Base-by-base conservation (phyloP, 2,113 vertebrate species). In the Stegastes partitus region DNA sequence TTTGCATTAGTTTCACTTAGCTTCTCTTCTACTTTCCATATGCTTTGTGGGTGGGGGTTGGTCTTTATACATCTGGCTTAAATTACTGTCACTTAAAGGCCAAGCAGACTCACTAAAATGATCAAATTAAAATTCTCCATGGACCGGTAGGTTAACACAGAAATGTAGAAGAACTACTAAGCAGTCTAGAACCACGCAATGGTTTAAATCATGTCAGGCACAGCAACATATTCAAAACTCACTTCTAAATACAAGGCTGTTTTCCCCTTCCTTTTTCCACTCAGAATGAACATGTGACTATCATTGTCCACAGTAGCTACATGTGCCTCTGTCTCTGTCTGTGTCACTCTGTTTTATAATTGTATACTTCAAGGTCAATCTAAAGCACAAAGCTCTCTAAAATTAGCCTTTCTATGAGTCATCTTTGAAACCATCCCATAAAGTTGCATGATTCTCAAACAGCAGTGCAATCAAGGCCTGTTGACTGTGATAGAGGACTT, bases 391-490 rank as follows among this genome's bases (percentile, higher is more conserved):
- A 87, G 83, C 82, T 57, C 81, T 89, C 87, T 91, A 91, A 93
- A 94, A 93, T 94, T 92, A 94, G 85, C 87, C 39, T 69, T 55
- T 82, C 65, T 73, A 53, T 93, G 94, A 95, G 87, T 94, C 91
- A 94, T 88, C 85, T 87, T 72, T 87, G 90, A 92, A 94, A 93
- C 83, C 87, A 83, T 89, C 71, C 84, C 79, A 86, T 92, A 94
- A 94, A 95, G 93, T 94, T 94, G 90, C 82, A 85, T 89, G 79
- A 88, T 93, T 93, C 89, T 89, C 87, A 93, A n/a, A 92, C 87
- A 86, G 89, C 87, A 87, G 78, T 67, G 88, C 85, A 89, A 83
- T 88, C 69, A 71, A 88, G 82, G 80, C 25, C 84, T 81, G 85
- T 66, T 90, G 82, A 79, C 71, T 90, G 76, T 53, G 63, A 77